These are phyloP conservation scores for Loris lydekkerianus DNA, from an alignment of 2,797 vertebrate genomes.

Conservation along the genomic window DNA sequence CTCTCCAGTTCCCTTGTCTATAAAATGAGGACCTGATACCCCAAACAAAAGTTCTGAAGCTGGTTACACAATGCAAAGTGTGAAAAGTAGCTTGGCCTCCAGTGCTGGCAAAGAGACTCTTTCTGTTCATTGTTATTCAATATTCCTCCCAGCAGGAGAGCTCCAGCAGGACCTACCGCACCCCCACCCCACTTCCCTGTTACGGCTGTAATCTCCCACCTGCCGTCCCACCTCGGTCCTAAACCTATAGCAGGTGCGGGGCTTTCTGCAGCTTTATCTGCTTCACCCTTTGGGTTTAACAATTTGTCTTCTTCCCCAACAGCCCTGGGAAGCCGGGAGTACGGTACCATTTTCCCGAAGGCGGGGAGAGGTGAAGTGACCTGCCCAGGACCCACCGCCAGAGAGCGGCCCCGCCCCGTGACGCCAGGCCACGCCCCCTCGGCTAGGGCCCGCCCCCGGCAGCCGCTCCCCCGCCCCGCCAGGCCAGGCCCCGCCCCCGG, in stretches of 20 bases:
- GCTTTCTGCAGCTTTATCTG: neutral
- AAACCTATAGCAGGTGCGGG: neutral
- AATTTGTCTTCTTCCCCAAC: neutral
- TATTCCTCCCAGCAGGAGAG: neutral
- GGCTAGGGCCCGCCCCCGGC: too few species aligned
- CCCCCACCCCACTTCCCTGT: neutral
- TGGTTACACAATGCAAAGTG: neutral
- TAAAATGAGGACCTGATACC: neutral
- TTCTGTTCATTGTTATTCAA: fast-evolving
- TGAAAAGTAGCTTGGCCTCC: fast-evolving
- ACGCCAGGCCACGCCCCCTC: too few species aligned
- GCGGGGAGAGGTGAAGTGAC: neutral
- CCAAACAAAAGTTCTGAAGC: neutral
- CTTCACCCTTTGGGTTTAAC: too few species aligned
- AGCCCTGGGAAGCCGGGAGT: neutral
- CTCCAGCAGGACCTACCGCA: neutral
- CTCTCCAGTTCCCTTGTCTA: neutral
- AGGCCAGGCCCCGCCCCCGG: neutral
- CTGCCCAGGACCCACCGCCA: neutral
- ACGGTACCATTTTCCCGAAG: neutral
- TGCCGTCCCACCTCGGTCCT: neutral
- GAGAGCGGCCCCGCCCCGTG: fast-evolving
- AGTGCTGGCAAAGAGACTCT: neutral
- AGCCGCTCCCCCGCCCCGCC: neutral
- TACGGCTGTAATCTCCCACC: fast-evolving